These are phyloP conservation scores for Disparrhopalites patrizii DNA, from an alignment of 2,888 invertebrate genomes.

Conservation along the genomic window DNA sequence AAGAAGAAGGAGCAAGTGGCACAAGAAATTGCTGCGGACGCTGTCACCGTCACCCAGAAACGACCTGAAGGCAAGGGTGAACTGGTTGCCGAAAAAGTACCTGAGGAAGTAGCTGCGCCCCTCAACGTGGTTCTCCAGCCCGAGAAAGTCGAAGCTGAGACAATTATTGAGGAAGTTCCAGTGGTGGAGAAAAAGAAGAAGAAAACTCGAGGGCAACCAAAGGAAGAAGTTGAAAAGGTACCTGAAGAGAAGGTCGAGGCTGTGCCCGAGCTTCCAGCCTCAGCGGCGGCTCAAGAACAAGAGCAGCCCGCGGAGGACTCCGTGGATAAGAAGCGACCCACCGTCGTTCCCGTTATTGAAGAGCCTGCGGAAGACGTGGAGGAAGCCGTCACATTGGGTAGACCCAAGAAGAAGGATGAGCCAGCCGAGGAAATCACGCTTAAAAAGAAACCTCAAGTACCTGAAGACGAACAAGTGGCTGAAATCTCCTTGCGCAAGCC, in stretches of 20 bases:
- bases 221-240: slow-evolving; percentile 16
- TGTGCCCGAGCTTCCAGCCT: not conserved
- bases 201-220: slow-evolving; percentile 14
- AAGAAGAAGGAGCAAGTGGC: slow-evolving; percentile 3
- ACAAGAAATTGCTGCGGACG: slow-evolving; percentile 17
- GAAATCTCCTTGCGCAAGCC: slow-evolving; percentile 16
- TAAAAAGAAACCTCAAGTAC: slow-evolving; percentile 3
- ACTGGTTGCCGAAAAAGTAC: slow-evolving; percentile 26
- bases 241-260: not conserved
- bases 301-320: slow-evolving; percentile 11
- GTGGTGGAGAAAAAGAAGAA: slow-evolving; percentile 20
- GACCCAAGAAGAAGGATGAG: slow-evolving; percentile 12
- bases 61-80: slow-evolving; percentile 12
- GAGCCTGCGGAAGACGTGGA: slow-evolving; percentile 23
- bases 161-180: slow-evolving; percentile 25
- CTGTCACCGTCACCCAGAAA: slow-evolving; percentile 7
- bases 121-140: not conserved
- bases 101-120: slow-evolving; percentile 19
- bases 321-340: not conserved
- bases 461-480: slow-evolving; percentile 6
- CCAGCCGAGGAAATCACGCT: slow-evolving; percentile 17
- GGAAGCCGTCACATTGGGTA: slow-evolving; percentile 14
- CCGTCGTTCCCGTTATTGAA: slow-evolving; percentile 14
- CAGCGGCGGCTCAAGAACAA: not conserved
- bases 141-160: slow-evolving; percentile 16